Conservation (phyloP, 2,113 vertebrate genomes). For the Colinus virginianus region DNA sequence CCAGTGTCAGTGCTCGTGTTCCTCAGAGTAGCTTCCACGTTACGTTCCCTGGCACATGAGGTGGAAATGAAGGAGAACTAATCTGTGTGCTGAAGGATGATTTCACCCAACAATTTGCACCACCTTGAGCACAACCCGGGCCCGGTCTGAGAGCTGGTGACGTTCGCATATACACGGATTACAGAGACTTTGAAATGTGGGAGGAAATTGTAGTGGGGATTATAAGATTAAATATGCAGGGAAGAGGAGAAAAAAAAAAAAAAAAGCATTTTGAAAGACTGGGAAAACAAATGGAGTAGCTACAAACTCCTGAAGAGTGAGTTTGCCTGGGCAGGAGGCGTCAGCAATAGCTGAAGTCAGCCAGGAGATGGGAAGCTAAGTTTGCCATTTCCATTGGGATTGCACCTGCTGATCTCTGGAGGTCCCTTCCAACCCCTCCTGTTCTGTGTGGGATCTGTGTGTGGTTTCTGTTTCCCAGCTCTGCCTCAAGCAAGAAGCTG, state of each 20-base stretch:
- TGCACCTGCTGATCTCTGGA: too few relatives aligned
- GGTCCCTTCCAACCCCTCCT: too few relatives aligned
- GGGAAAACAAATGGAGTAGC: background rate
- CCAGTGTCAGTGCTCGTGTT: background rate
- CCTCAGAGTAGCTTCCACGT: background rate
- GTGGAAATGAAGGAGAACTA: background rate
- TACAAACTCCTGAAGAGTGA: background rate
- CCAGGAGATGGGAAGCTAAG: background rate
- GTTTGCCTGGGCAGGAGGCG: background rate
- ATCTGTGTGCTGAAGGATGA: background rate
- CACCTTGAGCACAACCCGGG: background rate
- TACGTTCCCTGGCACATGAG: background rate
- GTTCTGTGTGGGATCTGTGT: too few relatives aligned
- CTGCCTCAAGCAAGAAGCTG: background rate
- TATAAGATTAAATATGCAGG: background rate
- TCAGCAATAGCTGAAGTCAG: background rate
- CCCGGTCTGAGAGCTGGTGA: background rate
- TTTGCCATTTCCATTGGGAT: background rate
- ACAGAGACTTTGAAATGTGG: background rate
- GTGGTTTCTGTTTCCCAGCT: background rate
- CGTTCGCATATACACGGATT: accelerated
- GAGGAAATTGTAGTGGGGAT: background rate
- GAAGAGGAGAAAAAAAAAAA: background rate
- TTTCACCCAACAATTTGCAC: background rate
- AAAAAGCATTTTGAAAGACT: background rate